Conservation (phyloP, 2,113 vertebrate species). For the Proterorhinus semilunaris region DNA sequence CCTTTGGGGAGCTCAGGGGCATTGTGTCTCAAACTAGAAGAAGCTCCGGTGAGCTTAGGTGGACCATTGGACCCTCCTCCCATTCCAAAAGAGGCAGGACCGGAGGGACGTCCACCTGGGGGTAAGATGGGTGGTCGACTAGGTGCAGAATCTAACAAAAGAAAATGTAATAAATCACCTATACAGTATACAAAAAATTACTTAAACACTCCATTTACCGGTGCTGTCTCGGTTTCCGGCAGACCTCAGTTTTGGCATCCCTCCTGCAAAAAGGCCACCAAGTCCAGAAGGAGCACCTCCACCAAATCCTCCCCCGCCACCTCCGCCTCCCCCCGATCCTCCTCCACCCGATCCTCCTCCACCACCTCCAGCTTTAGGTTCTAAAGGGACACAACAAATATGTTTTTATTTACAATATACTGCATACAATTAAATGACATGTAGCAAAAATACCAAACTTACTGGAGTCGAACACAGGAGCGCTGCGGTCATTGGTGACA, state of each 20-base stretch:
- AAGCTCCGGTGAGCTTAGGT: conserved; percentile 71
- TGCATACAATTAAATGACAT: neutral
- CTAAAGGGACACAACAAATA: conserved; percentile 70
- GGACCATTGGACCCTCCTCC: conserved; percentile 46
- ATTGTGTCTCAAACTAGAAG: conserved; percentile 57
- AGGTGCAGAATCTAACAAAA: conserved; percentile 78
- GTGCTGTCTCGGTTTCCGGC: conserved; percentile 77
- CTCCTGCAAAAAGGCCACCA: conserved; percentile 91
- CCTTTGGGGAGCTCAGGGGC: conserved; percentile 77
- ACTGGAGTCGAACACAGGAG: conserved; percentile 84
- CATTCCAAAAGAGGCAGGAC: conserved; percentile 76
- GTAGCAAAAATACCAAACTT: conserved; percentile 62
- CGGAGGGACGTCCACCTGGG: conserved; percentile 80
- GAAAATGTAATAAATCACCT: neutral
- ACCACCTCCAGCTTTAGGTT: conserved; percentile 80
- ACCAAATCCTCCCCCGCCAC: conserved; percentile 66
- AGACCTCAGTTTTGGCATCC: conserved; percentile 93
- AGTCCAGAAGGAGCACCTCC: conserved; percentile 76
- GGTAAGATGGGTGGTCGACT: conserved; percentile 82
- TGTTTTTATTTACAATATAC: neutral
- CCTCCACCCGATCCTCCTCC: conserved; percentile 45
- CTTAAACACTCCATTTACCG: conserved; percentile 54
- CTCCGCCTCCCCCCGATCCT: conserved; percentile 43
- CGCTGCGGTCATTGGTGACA: conserved; percentile 94
- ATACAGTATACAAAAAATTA: too few species aligned